Conservation (phyloP, 2,888 invertebrate species). For the Clostera curtula region DNA sequence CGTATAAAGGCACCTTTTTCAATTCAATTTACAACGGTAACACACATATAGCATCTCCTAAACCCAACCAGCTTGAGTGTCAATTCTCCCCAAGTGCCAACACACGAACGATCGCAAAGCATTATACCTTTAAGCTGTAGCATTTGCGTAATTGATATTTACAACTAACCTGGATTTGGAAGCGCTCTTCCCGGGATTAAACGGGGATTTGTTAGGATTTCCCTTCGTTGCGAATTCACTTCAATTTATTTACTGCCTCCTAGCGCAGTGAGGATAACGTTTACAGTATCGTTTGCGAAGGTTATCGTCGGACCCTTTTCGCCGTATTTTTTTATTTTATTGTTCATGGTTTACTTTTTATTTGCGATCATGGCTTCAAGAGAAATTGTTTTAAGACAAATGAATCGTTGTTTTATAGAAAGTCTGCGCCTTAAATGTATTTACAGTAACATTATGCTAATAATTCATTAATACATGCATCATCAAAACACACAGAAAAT, state of each 20-base stretch:
- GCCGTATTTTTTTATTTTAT: constrained; percentile 3
- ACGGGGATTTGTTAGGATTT: constrained; percentile 63
- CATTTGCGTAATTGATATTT: constrained; percentile 74
- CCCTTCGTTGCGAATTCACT: constrained; percentile 54
- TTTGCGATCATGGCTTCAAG: too few species aligned
- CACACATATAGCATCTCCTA: too few species aligned
- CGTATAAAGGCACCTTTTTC: too few species aligned
- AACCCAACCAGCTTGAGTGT: too few species aligned
- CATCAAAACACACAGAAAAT: background rate
- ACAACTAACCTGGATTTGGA: constrained; percentile 70
- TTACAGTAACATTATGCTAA: too few species aligned
- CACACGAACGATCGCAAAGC: constrained; percentile 26
- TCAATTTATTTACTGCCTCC: constrained; percentile 57
- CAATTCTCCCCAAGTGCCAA: constrained; percentile 29
- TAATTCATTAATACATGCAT: too few species aligned
- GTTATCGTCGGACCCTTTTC: constrained; percentile 26
- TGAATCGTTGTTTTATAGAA: too few species aligned
- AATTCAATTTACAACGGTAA: too few species aligned
- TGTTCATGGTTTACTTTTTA: background rate
- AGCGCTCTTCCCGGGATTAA: constrained; percentile 61
- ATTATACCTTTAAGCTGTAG: constrained; percentile 48
- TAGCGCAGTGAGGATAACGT: constrained; percentile 34
- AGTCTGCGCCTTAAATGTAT: too few species aligned
- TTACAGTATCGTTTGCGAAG: constrained; percentile 27
- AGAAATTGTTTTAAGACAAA: too few species aligned